These are phyloP conservation scores for Chesias legatella DNA, from an alignment of 2,888 invertebrate species.

Conservation along the genomic window DNA sequence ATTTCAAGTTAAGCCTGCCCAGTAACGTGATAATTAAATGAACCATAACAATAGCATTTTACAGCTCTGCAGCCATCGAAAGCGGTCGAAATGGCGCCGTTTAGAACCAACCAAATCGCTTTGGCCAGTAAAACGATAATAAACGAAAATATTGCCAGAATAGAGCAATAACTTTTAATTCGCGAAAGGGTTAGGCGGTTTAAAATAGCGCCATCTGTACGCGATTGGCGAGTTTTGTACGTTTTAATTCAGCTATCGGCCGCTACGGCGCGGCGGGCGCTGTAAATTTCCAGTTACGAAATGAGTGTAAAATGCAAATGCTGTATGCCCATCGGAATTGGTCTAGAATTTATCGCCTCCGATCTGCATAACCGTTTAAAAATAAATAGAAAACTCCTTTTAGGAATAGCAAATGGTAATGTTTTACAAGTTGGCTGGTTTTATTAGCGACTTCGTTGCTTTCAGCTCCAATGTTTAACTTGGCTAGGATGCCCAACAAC, in stretches of 20 bases:
- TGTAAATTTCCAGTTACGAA: slow-evolving; percentile 36
- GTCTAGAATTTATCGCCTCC: slow-evolving; percentile 22
- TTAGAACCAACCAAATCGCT: slow-evolving; percentile 38
- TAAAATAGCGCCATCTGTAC: slow-evolving; percentile 60
- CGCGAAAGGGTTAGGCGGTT: slow-evolving; percentile 39
- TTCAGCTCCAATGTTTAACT: too few species aligned
- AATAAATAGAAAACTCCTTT: slow-evolving; percentile 22
- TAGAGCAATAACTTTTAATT: slow-evolving; percentile 50
- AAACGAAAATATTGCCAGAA: slow-evolving; percentile 55
- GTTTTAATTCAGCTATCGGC: slow-evolving; percentile 48
- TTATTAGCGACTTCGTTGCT: not conserved
- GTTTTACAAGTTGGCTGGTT: slow-evolving; percentile 7
- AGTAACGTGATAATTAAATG: slow-evolving; percentile 47
- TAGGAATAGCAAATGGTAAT: slow-evolving; percentile 6
- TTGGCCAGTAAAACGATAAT: slow-evolving; percentile 39
- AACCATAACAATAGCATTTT: slow-evolving; percentile 49
- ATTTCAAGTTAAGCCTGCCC: slow-evolving; percentile 27
- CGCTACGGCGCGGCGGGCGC: slow-evolving; percentile 44
- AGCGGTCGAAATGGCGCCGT: slow-evolving; percentile 33
- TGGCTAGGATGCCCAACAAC: too few species aligned
- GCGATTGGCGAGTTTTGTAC: slow-evolving; percentile 37
- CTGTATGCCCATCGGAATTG: slow-evolving; percentile 20
- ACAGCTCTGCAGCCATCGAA: slow-evolving; percentile 44
- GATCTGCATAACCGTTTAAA: slow-evolving; percentile 27
- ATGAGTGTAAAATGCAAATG: slow-evolving; percentile 36